phyloP scores from a whole-genome alignment of 2,113 vertebrate genomes.

The Ciconia boyciana region DNA sequence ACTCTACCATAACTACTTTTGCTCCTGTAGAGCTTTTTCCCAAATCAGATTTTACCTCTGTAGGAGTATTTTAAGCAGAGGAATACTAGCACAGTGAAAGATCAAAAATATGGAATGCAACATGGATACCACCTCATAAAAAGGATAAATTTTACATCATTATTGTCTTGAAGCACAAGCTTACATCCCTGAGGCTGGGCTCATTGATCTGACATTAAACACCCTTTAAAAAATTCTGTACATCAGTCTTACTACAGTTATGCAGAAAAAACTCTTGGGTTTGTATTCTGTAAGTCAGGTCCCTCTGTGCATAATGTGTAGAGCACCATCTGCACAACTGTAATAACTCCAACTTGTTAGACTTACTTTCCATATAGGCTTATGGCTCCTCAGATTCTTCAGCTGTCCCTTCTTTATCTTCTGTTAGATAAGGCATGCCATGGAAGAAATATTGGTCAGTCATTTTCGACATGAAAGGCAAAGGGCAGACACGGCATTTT shows the following conservation, averaged over 20 bases:
- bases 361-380: not conserved
- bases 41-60: not conserved
- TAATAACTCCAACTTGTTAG: not conserved
- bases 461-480: constrained; percentile 1
- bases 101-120: not conserved
- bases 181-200: not conserved
- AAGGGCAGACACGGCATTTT: not conserved
- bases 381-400: not conserved
- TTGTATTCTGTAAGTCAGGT: not conserved
- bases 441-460: not conserved
- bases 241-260: not conserved
- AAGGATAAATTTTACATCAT: not conserved
- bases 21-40: not conserved
- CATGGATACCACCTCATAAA: not conserved
- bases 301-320: not conserved
- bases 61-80: not conserved
- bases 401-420: not conserved
- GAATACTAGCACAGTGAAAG: not conserved
- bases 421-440: not conserved
- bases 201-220: not conserved
- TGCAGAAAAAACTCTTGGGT: not conserved
- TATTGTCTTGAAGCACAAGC: not conserved
- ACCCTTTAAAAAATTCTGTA: not conserved
- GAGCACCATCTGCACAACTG: not conserved
- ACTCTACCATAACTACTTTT: not conserved